Conservation (phyloP, 2,113 vertebrate species). For the Hucho hucho region DNA sequence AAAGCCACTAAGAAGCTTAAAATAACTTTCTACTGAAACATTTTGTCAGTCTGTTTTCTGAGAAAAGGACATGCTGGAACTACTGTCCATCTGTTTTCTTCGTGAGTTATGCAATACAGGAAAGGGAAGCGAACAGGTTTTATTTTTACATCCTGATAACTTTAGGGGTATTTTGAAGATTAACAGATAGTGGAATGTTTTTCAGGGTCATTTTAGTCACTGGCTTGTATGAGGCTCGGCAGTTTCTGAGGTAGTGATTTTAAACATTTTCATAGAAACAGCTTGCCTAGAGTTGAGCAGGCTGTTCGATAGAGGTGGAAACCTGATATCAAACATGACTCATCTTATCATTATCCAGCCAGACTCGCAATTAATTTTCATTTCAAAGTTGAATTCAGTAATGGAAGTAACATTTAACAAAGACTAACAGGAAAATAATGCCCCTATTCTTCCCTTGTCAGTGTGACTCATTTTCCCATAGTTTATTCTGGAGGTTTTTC, state of each 20-base stretch:
- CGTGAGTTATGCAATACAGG: background rate
- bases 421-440: slow-evolving; percentile 18
- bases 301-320: slow-evolving; percentile 6
- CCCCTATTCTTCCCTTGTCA: slow-evolving; percentile 5
- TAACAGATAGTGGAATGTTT: slow-evolving; percentile 5
- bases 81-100: background rate
- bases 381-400: slow-evolving; percentile 25
- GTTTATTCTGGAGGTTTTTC: slow-evolving; percentile 2
- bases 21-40: slow-evolving; percentile 10
- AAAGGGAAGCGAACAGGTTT: slow-evolving; percentile 11
- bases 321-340: slow-evolving; percentile 38
- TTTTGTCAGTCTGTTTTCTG: background rate
- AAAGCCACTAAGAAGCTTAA: slow-evolving; percentile 37
- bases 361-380: slow-evolving; percentile 27
- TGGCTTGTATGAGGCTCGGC: slow-evolving; percentile 12
- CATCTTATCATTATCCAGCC: slow-evolving; percentile 29
- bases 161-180: background rate
- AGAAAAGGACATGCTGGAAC: slow-evolving; percentile 19
- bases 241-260: slow-evolving; percentile 15
- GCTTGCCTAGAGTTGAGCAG: slow-evolving; percentile 27
- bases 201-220: slow-evolving; percentile 31
- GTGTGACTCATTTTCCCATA: slow-evolving; percentile 5
- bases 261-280: slow-evolving; percentile 9
- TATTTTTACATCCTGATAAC: slow-evolving; percentile 20
- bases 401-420: slow-evolving; percentile 23